Percentiles rank a stretch among this genome's conserved stretches.
phyloP scores from a whole-genome alignment of 30 jellyfish, hydroid and myxozoan genomes.

The Turritopsis rubra region DNA sequence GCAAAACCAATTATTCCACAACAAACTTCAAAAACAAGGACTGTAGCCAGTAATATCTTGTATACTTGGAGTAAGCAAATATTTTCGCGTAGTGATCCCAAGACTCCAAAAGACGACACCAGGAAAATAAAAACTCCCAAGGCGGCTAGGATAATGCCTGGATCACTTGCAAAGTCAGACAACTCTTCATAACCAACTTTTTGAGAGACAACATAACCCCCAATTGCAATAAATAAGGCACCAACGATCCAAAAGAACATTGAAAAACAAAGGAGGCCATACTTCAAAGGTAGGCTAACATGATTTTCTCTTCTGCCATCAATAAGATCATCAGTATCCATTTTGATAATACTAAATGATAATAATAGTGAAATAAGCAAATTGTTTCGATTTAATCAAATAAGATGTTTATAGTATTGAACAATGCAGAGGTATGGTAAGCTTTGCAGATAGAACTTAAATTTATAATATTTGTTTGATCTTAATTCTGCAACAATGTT shows the following conservation, averaged over 20 bases:
- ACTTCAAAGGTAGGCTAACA: slow-evolving; percentile 50
- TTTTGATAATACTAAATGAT: background rate
- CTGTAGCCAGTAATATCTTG: slow-evolving; percentile 34
- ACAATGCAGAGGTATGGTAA: too few relatives aligned
- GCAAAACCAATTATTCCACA: slow-evolving; percentile 92
- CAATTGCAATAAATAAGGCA: slow-evolving; percentile 86
- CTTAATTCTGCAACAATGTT: too few relatives aligned
- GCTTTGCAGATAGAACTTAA: too few relatives aligned
- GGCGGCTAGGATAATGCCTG: slow-evolving; percentile 71
- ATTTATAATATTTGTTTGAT: too few relatives aligned
- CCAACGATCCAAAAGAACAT: slow-evolving; percentile 86
- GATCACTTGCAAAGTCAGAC: slow-evolving; percentile 82
- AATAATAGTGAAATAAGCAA: too few relatives aligned
- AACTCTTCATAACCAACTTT: slow-evolving; percentile 83
- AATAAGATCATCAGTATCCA: slow-evolving; percentile 7
- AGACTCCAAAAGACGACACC: slow-evolving; percentile 83
- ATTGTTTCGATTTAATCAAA: too few relatives aligned
- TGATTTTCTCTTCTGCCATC: slow-evolving; percentile 14
- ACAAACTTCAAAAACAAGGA: slow-evolving; percentile 39
- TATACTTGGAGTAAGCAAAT: slow-evolving; percentile 53
- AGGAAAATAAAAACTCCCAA: slow-evolving; percentile 70
- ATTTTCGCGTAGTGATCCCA: slow-evolving; percentile 90
- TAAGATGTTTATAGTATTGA: too few relatives aligned
- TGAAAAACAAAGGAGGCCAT: slow-evolving; percentile 66
- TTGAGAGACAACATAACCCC: slow-evolving; percentile 90